Percentiles rank a stretch among this genome's conserved stretches.
phyloP scores from a whole-genome alignment of 2,888 invertebrate genomes.

The Acleris cristana region DNA sequence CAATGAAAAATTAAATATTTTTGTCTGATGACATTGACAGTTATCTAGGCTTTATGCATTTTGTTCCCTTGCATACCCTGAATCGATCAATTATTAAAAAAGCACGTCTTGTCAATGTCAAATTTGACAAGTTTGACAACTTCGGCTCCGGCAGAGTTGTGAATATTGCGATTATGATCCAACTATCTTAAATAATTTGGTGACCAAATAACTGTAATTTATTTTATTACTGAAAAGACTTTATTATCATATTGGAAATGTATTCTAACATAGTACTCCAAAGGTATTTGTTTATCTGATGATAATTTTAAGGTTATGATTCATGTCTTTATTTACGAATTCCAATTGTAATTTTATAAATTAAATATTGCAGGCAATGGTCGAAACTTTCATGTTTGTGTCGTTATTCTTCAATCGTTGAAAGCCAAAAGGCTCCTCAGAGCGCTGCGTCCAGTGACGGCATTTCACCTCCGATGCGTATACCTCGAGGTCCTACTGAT shows the following conservation, averaged over 20 bases:
- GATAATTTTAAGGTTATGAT: slow-evolving; percentile 22
- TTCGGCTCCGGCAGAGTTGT: slow-evolving; percentile 12
- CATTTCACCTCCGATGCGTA: slow-evolving; percentile 86
- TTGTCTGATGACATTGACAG: too few species aligned
- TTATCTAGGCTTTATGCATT: too few species aligned
- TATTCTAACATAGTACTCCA: slow-evolving; percentile 42
- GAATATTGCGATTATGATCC: background rate
- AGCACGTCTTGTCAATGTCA: too few species aligned
- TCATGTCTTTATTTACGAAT: slow-evolving; percentile 20
- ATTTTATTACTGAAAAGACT: too few species aligned
- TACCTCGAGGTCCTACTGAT: slow-evolving; percentile 91
- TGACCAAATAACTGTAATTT: too few species aligned
- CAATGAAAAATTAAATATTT: too few species aligned
- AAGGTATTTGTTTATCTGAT: slow-evolving; percentile 37
- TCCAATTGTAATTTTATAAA: slow-evolving; percentile 1
- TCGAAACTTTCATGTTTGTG: slow-evolving; percentile 63
- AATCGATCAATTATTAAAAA: too few species aligned
- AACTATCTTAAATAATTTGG: background rate
- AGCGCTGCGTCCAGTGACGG: slow-evolving; percentile 65
- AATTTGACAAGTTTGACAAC: background rate
- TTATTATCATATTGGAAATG: slow-evolving; percentile 34
- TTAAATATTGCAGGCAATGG: slow-evolving; percentile 61
- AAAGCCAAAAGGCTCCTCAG: slow-evolving; percentile 71
- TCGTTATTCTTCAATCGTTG: slow-evolving; percentile 64
- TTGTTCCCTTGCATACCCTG: too few species aligned